phyloP scores from a whole-genome alignment of 2,113 vertebrate genomes.

The Formicarius rufipectus region DNA sequence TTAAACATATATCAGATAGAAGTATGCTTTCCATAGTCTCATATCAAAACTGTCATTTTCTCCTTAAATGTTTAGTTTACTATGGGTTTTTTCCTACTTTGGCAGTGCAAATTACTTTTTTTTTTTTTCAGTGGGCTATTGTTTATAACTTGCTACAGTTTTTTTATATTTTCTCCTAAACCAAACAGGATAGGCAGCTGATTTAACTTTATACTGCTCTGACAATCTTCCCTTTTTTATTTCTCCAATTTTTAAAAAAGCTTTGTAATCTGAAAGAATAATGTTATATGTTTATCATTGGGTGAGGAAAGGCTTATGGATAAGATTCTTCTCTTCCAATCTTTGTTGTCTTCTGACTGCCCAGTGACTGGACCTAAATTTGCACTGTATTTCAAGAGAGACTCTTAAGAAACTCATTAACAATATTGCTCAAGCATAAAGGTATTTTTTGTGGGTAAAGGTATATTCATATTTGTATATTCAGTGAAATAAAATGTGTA shows the following conservation, averaged over 20 bases:
- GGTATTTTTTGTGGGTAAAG: background rate
- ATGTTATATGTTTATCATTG: background rate
- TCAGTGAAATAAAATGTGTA: background rate
- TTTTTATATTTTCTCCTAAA: background rate
- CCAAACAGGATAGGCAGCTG: background rate
- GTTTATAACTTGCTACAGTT: background rate
- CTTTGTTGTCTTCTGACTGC: background rate
- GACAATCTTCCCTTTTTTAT: background rate
- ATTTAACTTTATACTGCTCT: background rate
- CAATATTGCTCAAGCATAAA: background rate
- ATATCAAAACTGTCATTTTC: background rate
- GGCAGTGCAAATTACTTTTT: background rate
- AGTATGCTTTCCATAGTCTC: background rate
- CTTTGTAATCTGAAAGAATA: background rate
- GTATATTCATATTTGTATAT: background rate
- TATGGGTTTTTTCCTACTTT: background rate
- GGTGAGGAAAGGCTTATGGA: fast-evolving
- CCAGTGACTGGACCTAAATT: background rate
- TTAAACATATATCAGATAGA: background rate
- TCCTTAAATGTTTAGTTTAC: background rate
- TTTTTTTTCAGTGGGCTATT: background rate
- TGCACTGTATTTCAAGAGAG: background rate
- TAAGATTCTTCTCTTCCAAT: background rate
- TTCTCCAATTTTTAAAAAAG: background rate
- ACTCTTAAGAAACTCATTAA: background rate